Percentiles rank a stretch among this genome's conserved stretches.
Conservation (phyloP, 2,113 vertebrate genomes). For the Sigmodon hispidus region DNA sequence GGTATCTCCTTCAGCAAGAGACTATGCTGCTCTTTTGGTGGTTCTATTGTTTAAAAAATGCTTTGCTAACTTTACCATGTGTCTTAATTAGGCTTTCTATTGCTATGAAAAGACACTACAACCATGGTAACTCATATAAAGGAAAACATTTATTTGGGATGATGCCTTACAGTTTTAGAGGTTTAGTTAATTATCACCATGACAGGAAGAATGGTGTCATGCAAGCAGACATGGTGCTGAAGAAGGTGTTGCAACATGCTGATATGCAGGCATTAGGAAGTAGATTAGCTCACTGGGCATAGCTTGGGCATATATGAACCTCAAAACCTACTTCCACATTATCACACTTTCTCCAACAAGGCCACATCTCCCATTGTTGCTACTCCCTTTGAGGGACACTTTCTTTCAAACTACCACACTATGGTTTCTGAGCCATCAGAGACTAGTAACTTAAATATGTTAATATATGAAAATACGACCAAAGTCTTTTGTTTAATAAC, state of each 20-base stretch:
- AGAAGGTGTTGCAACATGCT: background rate
- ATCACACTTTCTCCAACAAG: background rate
- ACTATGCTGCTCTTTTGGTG: background rate
- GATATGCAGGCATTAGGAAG: background rate
- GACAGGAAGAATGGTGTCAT: background rate
- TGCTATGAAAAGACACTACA: background rate
- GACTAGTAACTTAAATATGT: background rate
- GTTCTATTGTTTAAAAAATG: background rate
- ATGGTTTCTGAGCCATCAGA: background rate
- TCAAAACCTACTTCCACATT: background rate
- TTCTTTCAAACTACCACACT: background rate
- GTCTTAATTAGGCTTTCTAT: background rate
- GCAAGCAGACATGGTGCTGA: background rate
- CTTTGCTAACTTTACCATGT: background rate
- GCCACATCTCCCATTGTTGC: background rate
- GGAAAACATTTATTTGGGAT: background rate
- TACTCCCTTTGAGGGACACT: background rate
- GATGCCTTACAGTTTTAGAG: background rate
- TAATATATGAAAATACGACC: background rate
- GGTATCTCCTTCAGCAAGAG: background rate
- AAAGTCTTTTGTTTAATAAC: background rate
- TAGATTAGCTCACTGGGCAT: background rate
- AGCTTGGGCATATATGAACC: background rate
- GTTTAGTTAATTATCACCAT: background rate
- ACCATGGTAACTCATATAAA: background rate